phyloP scores from a whole-genome alignment of 2,888 invertebrate genomes.

The Tetragonisca angustula region DNA sequence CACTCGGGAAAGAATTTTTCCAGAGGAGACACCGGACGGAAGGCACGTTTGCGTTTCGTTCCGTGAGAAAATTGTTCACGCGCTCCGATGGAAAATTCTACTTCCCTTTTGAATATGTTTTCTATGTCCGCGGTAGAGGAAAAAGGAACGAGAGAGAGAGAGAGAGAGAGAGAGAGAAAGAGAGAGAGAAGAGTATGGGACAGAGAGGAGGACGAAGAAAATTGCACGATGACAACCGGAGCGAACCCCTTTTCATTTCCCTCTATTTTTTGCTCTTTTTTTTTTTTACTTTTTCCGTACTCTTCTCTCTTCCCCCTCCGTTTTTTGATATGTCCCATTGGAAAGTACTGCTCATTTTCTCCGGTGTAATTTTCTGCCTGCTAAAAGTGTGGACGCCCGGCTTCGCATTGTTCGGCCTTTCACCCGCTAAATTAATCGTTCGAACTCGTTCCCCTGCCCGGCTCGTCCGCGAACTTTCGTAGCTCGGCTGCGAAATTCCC shows the following conservation, averaged over 20 bases:
- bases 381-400: conserved; percentile 29
- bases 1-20: conserved; percentile 17
- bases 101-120: conserved; percentile 11
- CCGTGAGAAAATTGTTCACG: not conserved
- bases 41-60: not conserved
- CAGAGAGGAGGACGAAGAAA: not conserved
- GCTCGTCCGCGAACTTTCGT: not conserved
- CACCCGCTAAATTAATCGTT: conserved; percentile 30
- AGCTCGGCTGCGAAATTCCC: not conserved
- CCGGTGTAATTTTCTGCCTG: conserved; percentile 33
- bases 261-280: not conserved
- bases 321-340: conserved; percentile 11
- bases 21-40: not conserved
- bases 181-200: not conserved
- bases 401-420: conserved; percentile 18
- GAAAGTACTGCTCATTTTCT: conserved; percentile 31
- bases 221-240: conserved; percentile 29
- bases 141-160: not conserved
- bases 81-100: conserved; percentile 26
- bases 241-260: conserved; percentile 27
- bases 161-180: not conserved
- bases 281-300: not conserved
- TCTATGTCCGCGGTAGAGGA: not conserved
- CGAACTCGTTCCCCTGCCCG: conserved; percentile 17
- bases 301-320: not conserved